phyloP scores from a whole-genome alignment of 2,888 invertebrate genomes.

The Plebejus anna region DNA sequence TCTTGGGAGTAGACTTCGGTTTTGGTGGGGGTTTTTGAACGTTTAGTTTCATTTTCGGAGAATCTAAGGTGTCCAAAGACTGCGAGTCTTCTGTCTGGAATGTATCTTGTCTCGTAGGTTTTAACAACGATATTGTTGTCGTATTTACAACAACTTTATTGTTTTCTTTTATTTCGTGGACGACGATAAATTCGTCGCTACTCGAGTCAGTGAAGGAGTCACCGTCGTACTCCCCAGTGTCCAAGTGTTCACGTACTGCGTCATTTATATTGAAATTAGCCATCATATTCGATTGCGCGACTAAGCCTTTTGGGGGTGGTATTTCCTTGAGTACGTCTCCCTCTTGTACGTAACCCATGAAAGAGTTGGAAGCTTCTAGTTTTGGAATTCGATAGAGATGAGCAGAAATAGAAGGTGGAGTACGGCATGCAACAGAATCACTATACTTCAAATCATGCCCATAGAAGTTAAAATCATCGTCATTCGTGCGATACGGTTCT shows the following conservation, averaged over 20 bases:
- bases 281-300: conserved; percentile 71
- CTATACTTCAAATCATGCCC: conserved; percentile 71
- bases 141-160: conserved; percentile 37
- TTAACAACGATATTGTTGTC: conserved; percentile 32
- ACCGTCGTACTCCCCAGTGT: conserved; percentile 66
- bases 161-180: conserved; percentile 49
- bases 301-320: conserved; percentile 57
- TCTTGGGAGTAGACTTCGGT: conserved; percentile 31
- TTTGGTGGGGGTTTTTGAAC: conserved; percentile 31
- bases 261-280: conserved; percentile 67
- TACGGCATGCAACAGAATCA: conserved; percentile 64
- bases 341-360: conserved; percentile 63
- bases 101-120: conserved; percentile 30
- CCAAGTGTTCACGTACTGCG: conserved; percentile 63
- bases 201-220: conserved; percentile 67
- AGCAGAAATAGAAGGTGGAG: conserved; percentile 62
- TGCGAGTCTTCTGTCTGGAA: conserved; percentile 26
- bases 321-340: conserved; percentile 63
- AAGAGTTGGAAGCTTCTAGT: conserved; percentile 63
- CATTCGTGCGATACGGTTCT: conserved; percentile 65
- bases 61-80: conserved; percentile 30
- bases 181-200: conserved; percentile 62
- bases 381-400: conserved; percentile 61
- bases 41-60: conserved; percentile 34
- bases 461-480: conserved; percentile 68